Evolutionary conservation across 2,888 invertebrate species (phyloP).

Genomic region (Phalangium opilio): DNA sequence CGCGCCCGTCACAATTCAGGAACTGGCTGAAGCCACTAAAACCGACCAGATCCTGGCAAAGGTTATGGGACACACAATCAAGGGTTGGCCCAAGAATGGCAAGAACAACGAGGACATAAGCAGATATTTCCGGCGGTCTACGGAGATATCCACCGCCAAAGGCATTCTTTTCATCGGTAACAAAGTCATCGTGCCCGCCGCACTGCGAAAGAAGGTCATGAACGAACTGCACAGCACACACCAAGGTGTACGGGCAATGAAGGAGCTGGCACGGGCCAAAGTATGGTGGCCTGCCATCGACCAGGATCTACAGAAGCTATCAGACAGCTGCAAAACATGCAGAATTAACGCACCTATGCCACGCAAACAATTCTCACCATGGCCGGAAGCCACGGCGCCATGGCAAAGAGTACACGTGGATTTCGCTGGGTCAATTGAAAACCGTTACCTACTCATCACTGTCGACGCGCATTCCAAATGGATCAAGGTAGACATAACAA

Average conservation of each 20-base stretch:
- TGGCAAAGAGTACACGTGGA: no score
- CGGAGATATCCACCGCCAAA: conserved; percentile 18
- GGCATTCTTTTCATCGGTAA: conserved; percentile 21
- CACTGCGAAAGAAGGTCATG: conserved; percentile 17
- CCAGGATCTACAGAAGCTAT: conserved; percentile 16
- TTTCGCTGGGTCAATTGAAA: conserved; percentile 30
- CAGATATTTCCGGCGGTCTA: conserved; percentile 1
- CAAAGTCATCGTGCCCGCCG: conserved; percentile 22
- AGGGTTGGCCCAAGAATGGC: background rate
- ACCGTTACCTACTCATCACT: conserved; percentile 23
- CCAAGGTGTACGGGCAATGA: conserved; percentile 24
- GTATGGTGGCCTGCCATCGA: conserved; percentile 25
- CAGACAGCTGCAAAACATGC: conserved; percentile 19
- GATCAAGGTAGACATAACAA: conserved; percentile 27
- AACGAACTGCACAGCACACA: conserved; percentile 23
- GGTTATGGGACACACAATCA: background rate
- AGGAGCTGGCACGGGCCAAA: conserved; percentile 21
- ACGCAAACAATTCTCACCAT: background rate
- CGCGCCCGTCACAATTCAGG: no score
- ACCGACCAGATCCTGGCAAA: background rate
- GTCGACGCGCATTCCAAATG: no score
- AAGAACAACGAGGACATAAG: background rate
- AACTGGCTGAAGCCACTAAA: no score
- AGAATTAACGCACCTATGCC: conserved; percentile 4
- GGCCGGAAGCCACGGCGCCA: no score